Conservation (phyloP, 1,140 invertebrate genomes). For the Brachionus paranguensis region DNA sequence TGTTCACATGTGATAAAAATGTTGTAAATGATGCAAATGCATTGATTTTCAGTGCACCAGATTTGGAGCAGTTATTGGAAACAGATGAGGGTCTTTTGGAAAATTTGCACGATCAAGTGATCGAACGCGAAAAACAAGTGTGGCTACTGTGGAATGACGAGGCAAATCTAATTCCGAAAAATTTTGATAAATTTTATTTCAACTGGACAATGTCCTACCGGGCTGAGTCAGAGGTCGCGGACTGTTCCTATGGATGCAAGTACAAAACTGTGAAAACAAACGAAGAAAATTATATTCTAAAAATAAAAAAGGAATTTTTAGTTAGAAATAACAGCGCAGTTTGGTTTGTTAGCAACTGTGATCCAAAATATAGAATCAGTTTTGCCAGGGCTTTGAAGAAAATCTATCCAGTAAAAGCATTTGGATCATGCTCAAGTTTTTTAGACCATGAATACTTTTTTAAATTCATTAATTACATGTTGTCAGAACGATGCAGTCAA, state of each 20-base stretch:
- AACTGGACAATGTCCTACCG: constrained; percentile 29
- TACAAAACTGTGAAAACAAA: background rate
- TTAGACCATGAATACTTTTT: background rate
- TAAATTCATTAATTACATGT: background rate
- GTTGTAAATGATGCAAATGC: background rate
- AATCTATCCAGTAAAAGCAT: background rate
- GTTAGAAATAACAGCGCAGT: background rate
- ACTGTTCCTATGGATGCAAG: constrained; percentile 37
- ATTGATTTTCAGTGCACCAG: background rate
- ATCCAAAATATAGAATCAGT: background rate
- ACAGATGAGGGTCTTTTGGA: background rate
- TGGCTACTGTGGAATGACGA: constrained; percentile 36
- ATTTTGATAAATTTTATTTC: background rate
- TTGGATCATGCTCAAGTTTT: background rate
- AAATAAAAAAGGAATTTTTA: background rate
- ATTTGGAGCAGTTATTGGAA: background rate
- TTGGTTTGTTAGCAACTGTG: constrained; percentile 35
- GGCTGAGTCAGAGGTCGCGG: background rate
- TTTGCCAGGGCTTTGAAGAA: background rate
- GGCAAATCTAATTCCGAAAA: background rate
- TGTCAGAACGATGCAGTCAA: background rate
- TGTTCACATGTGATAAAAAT: background rate
- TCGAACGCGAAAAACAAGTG: background rate
- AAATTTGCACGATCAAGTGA: background rate
- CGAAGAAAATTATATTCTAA: background rate